phyloP scores from a whole-genome alignment of 1,140 invertebrate genomes.

The Sitodiplosis mosellana region DNA sequence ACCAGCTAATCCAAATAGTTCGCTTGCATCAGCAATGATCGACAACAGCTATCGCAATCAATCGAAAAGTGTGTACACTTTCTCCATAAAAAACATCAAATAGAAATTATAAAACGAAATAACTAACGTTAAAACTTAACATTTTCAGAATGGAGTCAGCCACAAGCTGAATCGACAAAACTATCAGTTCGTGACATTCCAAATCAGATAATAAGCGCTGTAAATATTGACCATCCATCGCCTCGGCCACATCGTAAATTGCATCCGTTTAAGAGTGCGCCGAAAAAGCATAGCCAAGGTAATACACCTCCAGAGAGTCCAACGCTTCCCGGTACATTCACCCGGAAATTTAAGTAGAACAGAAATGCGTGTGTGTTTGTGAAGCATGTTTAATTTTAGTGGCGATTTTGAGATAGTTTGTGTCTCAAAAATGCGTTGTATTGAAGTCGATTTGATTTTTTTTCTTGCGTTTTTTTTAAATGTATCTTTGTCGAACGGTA shows the following conservation, averaged over 20 bases:
- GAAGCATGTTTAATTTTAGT: too few species aligned
- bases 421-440: too few species aligned
- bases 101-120: too few species aligned
- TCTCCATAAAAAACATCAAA: background rate
- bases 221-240: constrained; percentile 15
- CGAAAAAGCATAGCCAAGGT: constrained; percentile 19
- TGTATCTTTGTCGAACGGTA: too few species aligned
- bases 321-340: constrained; percentile 14
- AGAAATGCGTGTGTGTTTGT: too few species aligned
- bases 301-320: constrained; percentile 32
- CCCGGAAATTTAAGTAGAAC: constrained; percentile 11
- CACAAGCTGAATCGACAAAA: constrained; percentile 18
- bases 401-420: too few species aligned
- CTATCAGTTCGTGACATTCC: constrained; percentile 17
- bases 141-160: constrained; percentile 6
- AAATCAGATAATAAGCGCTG: constrained; percentile 6
- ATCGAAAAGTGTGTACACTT: background rate
- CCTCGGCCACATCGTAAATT: constrained; percentile 29
- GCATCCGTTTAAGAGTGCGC: constrained; percentile 27
- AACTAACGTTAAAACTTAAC: background rate
- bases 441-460: too few species aligned
- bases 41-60: background rate
- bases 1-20: too few species aligned
- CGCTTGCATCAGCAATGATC: too few species aligned
- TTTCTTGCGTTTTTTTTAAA: too few species aligned